phyloP scores from a whole-genome alignment of 30 jellyfish, hydroid and myxozoan genomes.

The Morbakka virulenta region DNA sequence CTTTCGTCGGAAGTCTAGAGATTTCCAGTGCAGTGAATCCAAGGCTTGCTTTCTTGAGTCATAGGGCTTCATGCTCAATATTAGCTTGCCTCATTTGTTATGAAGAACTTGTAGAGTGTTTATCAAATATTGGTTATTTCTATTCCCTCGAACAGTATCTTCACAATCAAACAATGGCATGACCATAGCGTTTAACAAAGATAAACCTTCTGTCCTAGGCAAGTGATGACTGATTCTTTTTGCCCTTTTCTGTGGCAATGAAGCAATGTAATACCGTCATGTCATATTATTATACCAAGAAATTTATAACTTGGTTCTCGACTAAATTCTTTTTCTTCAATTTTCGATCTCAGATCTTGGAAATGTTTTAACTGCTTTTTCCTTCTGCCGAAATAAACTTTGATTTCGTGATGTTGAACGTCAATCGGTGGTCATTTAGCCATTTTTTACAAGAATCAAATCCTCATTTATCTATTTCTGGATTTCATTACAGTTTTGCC shows the following conservation, averaged over 20 bases:
- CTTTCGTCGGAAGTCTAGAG: too few species aligned
- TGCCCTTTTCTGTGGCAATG: background rate
- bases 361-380: background rate
- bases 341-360: background rate
- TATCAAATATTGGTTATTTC: background rate
- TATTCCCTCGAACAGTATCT: background rate
- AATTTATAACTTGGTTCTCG: background rate
- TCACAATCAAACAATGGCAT: background rate
- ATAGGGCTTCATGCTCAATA: too few species aligned
- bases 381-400: background rate
- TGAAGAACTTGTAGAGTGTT: background rate
- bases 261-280: background rate
- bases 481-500: background rate
- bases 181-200: background rate
- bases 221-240: background rate
- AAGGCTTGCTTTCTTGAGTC: too few species aligned
- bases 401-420: background rate
- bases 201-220: background rate
- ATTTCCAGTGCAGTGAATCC: too few species aligned
- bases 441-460: background rate
- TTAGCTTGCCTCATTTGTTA: too few species aligned
- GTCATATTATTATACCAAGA: background rate
- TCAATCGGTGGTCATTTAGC: background rate
- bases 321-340: too few species aligned
- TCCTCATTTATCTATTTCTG: background rate